These are phyloP conservation scores for Pseudoips prasinana DNA, from an alignment of 2,888 invertebrate genomes.

Conservation along the genomic window DNA sequence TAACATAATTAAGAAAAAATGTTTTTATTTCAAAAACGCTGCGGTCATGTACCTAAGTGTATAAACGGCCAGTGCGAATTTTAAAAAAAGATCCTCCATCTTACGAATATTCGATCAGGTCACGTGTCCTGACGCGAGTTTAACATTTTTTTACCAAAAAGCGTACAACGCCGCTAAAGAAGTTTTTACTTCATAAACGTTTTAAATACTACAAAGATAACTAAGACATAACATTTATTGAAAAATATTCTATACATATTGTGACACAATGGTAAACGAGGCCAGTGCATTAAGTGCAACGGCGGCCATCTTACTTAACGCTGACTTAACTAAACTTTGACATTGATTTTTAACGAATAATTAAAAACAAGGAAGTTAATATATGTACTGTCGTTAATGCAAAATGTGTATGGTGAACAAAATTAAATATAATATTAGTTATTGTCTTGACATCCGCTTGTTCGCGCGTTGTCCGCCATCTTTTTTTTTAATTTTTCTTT, in stretches of 20 bases:
- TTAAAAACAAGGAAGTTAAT: conserved; percentile 43
- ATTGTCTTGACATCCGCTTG: conserved; percentile 26
- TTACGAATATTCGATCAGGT: no score
- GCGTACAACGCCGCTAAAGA: no score
- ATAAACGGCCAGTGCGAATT: no score
- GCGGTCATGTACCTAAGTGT: no score
- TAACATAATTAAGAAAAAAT: no score
- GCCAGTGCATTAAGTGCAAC: conserved; percentile 37
- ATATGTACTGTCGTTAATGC: conserved; percentile 25
- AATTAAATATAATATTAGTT: conserved; percentile 23
- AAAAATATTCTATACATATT: conserved; percentile 26
- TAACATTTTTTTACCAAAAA: no score
- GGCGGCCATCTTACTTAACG: conserved; percentile 22
- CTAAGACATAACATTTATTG: conserved; percentile 2
- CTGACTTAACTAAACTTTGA: conserved; percentile 47
- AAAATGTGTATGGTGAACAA: conserved; percentile 23
- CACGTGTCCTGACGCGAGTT: no score
- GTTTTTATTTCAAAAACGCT: no score
- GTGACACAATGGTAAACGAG: conserved; percentile 37
- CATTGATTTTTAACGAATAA: conserved; percentile 56
- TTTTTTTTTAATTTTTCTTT: conserved; percentile 23
- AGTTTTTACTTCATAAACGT: no score
- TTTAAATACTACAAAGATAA: no score
- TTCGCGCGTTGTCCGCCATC: conserved; percentile 49
- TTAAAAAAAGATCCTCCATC: no score